Percentiles rank a stretch among this genome's conserved stretches.
Evolutionary conservation across 2,797 vertebrate genomes (phyloP).

Genomic region (Sebastes nivosus): DNA sequence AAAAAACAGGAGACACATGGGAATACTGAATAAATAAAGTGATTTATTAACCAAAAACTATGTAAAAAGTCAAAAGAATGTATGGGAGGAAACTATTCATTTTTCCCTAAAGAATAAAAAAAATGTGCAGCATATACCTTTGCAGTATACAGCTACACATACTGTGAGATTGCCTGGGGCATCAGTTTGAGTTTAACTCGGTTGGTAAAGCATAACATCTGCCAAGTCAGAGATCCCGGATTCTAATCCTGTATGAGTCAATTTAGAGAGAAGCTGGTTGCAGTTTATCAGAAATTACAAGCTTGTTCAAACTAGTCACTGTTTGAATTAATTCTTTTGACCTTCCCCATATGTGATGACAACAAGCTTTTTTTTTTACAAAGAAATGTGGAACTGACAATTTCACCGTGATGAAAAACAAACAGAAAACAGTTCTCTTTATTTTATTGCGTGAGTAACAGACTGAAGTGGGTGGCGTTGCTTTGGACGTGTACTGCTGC

Average conservation of each 20-base stretch:
- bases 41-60: too few relatives aligned
- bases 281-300: slow-evolving; percentile 29
- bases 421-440: neutral
- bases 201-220: slow-evolving; percentile 3
- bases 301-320: slow-evolving; percentile 30
- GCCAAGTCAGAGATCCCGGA: neutral
- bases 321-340: slow-evolving; percentile 14
- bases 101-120: neutral
- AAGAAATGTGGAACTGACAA: slow-evolving; percentile 33
- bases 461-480: slow-evolving; percentile 7
- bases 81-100: too few relatives aligned
- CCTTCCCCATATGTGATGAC: slow-evolving; percentile 6
- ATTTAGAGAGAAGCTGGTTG: slow-evolving; percentile 3
- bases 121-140: neutral
- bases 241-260: slow-evolving; percentile 39
- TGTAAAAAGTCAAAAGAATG: too few relatives aligned
- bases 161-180: neutral
- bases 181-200: neutral
- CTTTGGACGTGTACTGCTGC: slow-evolving; percentile 24
- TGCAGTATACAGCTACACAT: neutral
- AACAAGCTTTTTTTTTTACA: neutral
- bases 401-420: slow-evolving; percentile 4
- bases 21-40: too few relatives aligned
- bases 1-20: too few relatives aligned
- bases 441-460: neutral